These are phyloP conservation scores for Lineus longissimus DNA, from an alignment of 1,140 invertebrate genomes.

Conservation along the genomic window DNA sequence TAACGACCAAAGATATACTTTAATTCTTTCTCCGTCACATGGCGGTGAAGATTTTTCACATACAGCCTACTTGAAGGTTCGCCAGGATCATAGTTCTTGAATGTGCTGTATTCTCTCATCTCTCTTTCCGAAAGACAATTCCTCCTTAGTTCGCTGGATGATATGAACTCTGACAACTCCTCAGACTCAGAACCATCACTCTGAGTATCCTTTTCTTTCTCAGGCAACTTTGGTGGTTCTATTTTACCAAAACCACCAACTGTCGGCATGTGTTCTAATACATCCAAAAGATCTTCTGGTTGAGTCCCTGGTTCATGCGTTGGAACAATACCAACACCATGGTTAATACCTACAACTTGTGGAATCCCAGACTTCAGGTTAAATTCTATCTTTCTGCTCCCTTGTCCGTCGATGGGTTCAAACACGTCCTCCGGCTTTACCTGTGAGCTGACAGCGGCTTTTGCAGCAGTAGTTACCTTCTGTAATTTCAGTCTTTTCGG, in stretches of 20 bases:
- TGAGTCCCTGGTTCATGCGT: neutral
- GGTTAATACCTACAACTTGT: neutral
- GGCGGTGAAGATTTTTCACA: conserved; percentile 87
- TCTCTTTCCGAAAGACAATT: conserved; percentile 69
- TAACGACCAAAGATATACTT: conserved; percentile 75
- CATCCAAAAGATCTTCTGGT: neutral
- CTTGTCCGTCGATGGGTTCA: conserved; percentile 8
- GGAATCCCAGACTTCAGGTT: neutral
- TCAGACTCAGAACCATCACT: conserved; percentile 22
- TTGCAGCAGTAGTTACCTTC: conserved; percentile 45
- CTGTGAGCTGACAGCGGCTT: conserved; percentile 7
- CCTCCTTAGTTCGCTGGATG: conserved; percentile 52
- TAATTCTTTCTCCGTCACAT: conserved; percentile 71
- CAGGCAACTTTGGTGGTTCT: conserved; percentile 32
- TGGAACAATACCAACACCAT: neutral
- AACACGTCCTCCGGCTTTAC: neutral
- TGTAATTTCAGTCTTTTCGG: conserved; percentile 66
- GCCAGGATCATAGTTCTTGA: conserved; percentile 81
- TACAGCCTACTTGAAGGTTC: conserved; percentile 75
- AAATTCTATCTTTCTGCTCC: conserved; percentile 19
- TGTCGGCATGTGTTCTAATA: neutral
- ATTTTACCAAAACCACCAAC: conserved; percentile 28
- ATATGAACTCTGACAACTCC: conserved; percentile 57
- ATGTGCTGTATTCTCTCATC: conserved; percentile 73
- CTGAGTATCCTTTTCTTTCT: conserved; percentile 40